These are phyloP conservation scores for Epistrophe eligans DNA, from an alignment of 2,888 invertebrate species.

Conservation along the genomic window DNA sequence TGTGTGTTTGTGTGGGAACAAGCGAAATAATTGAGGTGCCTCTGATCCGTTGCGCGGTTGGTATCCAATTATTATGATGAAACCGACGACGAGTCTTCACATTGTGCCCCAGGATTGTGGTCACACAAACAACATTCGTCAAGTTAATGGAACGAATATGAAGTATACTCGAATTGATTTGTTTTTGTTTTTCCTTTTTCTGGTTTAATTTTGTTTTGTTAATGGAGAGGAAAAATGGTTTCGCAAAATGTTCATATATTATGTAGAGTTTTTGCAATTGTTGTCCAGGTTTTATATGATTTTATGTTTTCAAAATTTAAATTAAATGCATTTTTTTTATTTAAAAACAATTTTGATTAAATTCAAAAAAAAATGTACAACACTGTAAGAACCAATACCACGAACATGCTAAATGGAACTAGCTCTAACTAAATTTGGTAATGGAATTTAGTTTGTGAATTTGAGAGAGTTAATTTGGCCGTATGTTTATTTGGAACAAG, in stretches of 20 bases:
- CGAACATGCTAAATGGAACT: too few relatives aligned
- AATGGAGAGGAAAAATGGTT: conserved; percentile 1
- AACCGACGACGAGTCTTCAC: conserved; percentile 15
- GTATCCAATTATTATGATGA: conserved; percentile 34
- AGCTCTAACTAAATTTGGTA: too few relatives aligned
- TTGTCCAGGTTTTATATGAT: not conserved
- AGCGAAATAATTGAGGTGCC: conserved; percentile 17
- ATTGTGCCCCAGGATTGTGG: conserved; percentile 4
- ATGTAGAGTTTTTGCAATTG: not conserved
- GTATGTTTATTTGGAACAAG: too few relatives aligned
- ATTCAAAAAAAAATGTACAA: too few relatives aligned
- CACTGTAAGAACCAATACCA: too few relatives aligned
- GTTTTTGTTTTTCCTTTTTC: not conserved
- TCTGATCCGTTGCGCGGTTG: conserved; percentile 4
- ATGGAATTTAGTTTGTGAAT: too few relatives aligned
- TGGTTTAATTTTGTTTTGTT: not conserved
- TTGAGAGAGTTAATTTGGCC: too few relatives aligned
- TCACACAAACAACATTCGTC: not conserved
- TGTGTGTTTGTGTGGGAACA: not conserved
- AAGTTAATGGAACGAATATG: conserved; percentile 11
- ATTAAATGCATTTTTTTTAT: too few relatives aligned
- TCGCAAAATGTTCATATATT: not conserved
- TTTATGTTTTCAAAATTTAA: not conserved
- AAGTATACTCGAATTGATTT: not conserved
- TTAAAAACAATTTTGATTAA: too few relatives aligned